Evolutionary conservation across 1,140 invertebrate genomes (phyloP), one percentile per base, ranked within the genome.

Genomic region (Holcopasites calliopsidis): DNA sequence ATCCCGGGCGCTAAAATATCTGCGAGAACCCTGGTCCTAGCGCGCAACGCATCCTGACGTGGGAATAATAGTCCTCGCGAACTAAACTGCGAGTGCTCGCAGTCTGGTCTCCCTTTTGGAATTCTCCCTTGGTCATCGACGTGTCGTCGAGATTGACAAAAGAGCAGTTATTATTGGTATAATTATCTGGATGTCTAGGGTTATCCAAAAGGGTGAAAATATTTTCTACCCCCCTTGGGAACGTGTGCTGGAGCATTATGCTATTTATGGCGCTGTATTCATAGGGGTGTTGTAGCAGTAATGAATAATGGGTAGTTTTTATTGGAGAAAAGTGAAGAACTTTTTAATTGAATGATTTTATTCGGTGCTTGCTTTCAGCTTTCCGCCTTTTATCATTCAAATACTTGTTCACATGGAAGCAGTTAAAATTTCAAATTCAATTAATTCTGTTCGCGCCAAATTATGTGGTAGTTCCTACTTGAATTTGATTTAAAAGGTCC

Each of bases 1-100:
- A 83, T 58, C 80, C 68, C 68, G 61, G 69, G 71, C 60, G 77
- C 68, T 87, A 75, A 87, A 88, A 76, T 86, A 87, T 85, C 81
- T 86, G 54, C 70, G 23, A 50, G 69, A 77, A 38, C 70, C 79
- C 55, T 64, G 44, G 69, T 42, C 62, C 50, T 71, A 35, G 50
- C 64, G 55, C 42, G 70, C 61, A 69, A 55, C 74, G 71, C 80
- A 72, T 58, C 68, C 69, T 71, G 68, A 76, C 74, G 72, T 57
- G 52, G 26, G 85, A 85, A 85, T 85, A 85, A 85, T 85, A 83
- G 78, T 68, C 54, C 21, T 38, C 66, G 57, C 70, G 74, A 85
- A 85, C 83, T 83, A 83, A 68, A 78, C 74, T 50, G 21, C 44
- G 6, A 1, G n/a, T 31, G 64, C 26, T 28, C 26, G 60, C 23